phyloP scores from a whole-genome alignment of 2,888 invertebrate genomes.

The Melanchra persicariae region DNA sequence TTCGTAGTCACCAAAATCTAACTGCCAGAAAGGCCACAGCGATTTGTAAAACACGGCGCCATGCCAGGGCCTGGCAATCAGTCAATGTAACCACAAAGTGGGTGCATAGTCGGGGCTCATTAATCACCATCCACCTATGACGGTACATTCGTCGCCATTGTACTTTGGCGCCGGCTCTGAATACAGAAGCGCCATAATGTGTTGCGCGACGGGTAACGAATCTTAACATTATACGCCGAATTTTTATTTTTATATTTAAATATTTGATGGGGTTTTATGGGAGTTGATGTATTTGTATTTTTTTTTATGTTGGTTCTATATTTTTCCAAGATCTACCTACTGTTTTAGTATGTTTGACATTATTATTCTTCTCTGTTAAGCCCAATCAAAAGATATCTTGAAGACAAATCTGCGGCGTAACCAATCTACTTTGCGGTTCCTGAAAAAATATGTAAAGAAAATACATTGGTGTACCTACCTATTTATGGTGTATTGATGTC shows the following conservation, averaged over 20 bases:
- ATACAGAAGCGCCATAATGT: slow-evolving; percentile 58
- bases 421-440: no score
- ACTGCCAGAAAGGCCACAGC: slow-evolving; percentile 29
- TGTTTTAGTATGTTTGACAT: no score
- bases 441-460: no score
- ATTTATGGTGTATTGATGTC: no score
- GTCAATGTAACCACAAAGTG: slow-evolving; percentile 58
- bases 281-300: background rate
- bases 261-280: slow-evolving; percentile 10
- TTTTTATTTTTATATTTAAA: slow-evolving; percentile 38
- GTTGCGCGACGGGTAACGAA: slow-evolving; percentile 72
- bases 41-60: slow-evolving; percentile 53
- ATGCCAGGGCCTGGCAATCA: slow-evolving; percentile 51
- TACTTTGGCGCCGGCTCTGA: slow-evolving; percentile 67
- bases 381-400: no score
- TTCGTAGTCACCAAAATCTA: slow-evolving; percentile 23
- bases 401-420: no score
- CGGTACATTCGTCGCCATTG: slow-evolving; percentile 77
- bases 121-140: slow-evolving; percentile 76
- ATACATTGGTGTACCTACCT: no score
- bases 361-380: no score
- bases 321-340: background rate
- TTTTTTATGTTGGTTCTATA: slow-evolving; percentile 4
- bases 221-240: slow-evolving; percentile 65
- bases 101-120: slow-evolving; percentile 66